Base-by-base conservation (phyloP, 2,113 vertebrate genomes). In the Syrrhaptes paradoxus region DNA sequence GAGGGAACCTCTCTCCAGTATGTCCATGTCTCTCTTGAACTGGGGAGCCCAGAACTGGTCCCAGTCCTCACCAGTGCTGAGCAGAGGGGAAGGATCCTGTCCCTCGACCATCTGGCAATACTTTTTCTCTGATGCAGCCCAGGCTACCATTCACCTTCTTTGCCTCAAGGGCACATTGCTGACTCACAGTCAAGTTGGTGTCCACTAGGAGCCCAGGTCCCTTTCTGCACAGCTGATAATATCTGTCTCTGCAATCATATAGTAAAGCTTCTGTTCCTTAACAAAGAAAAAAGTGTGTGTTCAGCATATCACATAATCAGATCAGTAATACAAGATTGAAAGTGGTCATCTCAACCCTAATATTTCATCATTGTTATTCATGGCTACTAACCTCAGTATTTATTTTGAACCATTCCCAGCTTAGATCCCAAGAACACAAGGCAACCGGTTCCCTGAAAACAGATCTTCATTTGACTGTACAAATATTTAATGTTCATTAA, bases 401-500 rank as follows among this genome's bases (percentile, higher is more conserved):
- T 95, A 85, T 92, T 97, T 96, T 75, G 79, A 95, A 81, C 52
- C 68, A 11, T n/a, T 93, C 46, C 68, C 61, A 58, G 28, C 29
- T 54, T 67, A 63, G 62, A 81, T 78, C n/a, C 7, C 32, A 79
- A 92, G 90, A 96, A 88, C 51, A 91, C 7, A 82, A 76, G 38
- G 62, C 62, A 87, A 62, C 58, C 26, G 57, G 19, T 87, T 87
- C 80, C 62, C 65, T 88, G 91, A 95, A 96, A 75, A 87, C 67
- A 86, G 73, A 70, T 90, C 85, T 85, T 70, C 70, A 62, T 73
- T 70, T 95, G 73, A 85, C 93, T 94, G 72, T 95, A 66, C 94
- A 97, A 97, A 77, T 97, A 97, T 96, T 97, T 94, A 90, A 93
- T 93, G 78, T 95, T 95, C 90, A 96, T 97, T 96, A 94, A 94